Evolutionary conservation across 2,888 invertebrate genomes (phyloP), one percentile per base, ranked within the genome.

Genomic region (Lithophane socia): DNA sequence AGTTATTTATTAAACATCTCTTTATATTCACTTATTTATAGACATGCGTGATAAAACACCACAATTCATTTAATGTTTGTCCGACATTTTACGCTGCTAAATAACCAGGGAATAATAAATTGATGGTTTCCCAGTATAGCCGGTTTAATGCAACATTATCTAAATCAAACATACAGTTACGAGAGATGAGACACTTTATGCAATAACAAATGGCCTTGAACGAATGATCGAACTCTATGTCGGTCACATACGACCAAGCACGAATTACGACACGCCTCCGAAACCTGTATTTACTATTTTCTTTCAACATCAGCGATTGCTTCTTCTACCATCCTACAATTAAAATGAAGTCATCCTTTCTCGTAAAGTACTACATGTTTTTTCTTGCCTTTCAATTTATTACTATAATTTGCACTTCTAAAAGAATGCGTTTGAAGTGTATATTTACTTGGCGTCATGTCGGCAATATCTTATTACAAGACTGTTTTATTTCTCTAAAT

Each of bases 161-260:
- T 73, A 61, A 73, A 73, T 75, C 71, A 84, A 81, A 75, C 16
- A 74, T 73, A 89, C 87, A 87, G 87, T 89, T 90, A 90, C 87
- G 86, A 87, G 88, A 90, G 88, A 87, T 87, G 88, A 90, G 88
- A 87, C 87, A 88, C 87, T 87, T 91, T 89, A 91, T 90, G 92
- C 88, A 92, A 92, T 91, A 91, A 90, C 88, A 89, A 86, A 92
- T 92, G 94, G 91, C 94, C 94, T 95, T 94, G 94, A 93, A 93
- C 89, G 87, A 87, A 88, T 90, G 89, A 92, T 92, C 88, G 87
- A 90, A 91, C 86, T 92, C 91, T 92, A 93, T 92, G 93, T 90
- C 93, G 91, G 92, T 89, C 90, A 90, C 89, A 90, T 90, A 89
- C 88, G 89, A 86, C 83, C 86, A 82, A 84, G 86, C 77, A 88